phyloP scores from a whole-genome alignment of 1,140 invertebrate species.

The Streblospio benedicti region DNA sequence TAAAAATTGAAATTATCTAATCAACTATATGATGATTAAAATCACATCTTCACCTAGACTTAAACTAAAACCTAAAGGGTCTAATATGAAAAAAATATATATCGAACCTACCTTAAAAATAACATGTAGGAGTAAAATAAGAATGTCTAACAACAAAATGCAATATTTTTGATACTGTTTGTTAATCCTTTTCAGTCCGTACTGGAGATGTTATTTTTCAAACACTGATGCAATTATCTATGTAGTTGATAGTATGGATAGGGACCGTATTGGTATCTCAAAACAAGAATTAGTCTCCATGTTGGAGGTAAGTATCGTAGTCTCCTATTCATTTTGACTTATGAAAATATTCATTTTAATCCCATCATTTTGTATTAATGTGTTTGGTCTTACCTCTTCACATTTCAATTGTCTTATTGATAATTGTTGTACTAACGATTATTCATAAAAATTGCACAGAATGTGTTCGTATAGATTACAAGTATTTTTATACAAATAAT shows the following conservation, averaged over 20 bases:
- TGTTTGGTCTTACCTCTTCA: background rate
- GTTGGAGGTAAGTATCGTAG: conserved; percentile 69
- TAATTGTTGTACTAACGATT: background rate
- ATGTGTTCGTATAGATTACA: too few relatives aligned
- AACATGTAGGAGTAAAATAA: too few relatives aligned
- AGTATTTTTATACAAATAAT: too few relatives aligned
- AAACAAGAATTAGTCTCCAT: conserved; percentile 96
- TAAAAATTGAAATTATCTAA: background rate
- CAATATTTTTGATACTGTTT: too few relatives aligned
- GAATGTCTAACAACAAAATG: too few relatives aligned
- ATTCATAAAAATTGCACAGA: too few relatives aligned
- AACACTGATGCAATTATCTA: conserved; percentile 99
- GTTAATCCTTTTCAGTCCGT: conserved; percentile 84
- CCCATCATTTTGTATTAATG: background rate
- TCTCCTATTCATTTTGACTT: too few relatives aligned
- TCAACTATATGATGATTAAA: too few relatives aligned
- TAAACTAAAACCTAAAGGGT: too few relatives aligned
- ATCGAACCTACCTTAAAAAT: too few relatives aligned
- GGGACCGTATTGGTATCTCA: conserved; percentile 96
- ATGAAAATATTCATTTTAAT: background rate
- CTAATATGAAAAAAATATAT: too few relatives aligned
- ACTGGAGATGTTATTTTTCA: conserved; percentile 99
- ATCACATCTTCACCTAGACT: too few relatives aligned
- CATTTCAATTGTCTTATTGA: background rate
- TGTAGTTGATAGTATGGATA: conserved; percentile 97